Evolutionary conservation across 2,888 invertebrate species (phyloP), one percentile per base, ranked within the genome.

Genomic region (Oscheius sp.): DNA sequence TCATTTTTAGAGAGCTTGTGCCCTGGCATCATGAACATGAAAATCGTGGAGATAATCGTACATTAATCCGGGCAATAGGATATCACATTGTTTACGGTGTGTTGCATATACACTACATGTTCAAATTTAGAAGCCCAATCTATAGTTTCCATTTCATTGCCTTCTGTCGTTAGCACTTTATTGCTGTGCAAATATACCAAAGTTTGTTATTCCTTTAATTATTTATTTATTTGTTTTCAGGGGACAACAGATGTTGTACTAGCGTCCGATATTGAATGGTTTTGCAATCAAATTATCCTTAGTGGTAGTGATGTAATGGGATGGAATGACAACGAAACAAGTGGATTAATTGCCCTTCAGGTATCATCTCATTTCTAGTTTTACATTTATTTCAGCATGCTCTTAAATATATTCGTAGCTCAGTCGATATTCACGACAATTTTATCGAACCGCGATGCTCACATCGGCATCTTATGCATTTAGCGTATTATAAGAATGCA

Each of bases 31-130:
- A 78, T n/a, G 71, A 54, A 26, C 74, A 77, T 33, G 70, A 67
- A 5, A 62, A 70, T n/a, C 67, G 68, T 0, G 62, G 72, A 20
- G 74, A 75, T 57, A 75, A 83, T 56, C 71, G 82, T 22, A 74
- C 78, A 3, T 69, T 81, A 44, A 82, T 83, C 56, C 72, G 83
- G 8, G 79, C 82, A 0, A 80, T 83, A n/a, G 83, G 83, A 38
- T 80, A 75, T 44, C 79, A 84, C 63, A 68, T 80, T 24, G 72
- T 82, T 12, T 78, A 77, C 66, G 78, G 81, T 82, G 45, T 26
- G 45, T 61, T 50, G 65, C 22, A 38, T 32, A 14, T 30, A 14
- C 44, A 45, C n/a, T 61, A 26, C 4, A 22, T 24, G 22, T 30
- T n/a, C 14, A 12, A 26, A 63, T 70, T 70, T 38, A 82, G 83